These are phyloP conservation scores for Drosophila buzzatii DNA, from an alignment of 2,888 invertebrate genomes.

Conservation along the genomic window DNA sequence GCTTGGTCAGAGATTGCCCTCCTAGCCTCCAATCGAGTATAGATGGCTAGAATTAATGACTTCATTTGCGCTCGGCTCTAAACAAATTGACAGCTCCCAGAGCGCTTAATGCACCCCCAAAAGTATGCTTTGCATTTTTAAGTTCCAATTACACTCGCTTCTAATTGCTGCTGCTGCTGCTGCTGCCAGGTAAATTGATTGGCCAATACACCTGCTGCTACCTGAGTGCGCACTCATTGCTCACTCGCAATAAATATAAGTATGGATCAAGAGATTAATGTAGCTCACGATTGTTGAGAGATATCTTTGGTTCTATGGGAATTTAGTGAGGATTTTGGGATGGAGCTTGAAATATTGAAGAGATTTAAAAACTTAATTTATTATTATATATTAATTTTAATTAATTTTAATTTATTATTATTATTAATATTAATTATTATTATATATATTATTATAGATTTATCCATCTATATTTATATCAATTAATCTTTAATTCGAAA, in stretches of 20 bases:
- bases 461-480: too few species aligned
- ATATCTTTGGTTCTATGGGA: too few species aligned
- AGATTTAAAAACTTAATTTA: background rate
- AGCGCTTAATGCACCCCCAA: conserved; percentile 20
- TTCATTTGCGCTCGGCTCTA: conserved; percentile 41
- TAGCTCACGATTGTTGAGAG: background rate
- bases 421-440: too few species aligned
- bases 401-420: too few species aligned
- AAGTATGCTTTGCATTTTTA: conserved; percentile 42
- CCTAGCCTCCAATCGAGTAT: background rate
- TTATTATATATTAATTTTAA: too few species aligned
- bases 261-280: conserved; percentile 3
- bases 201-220: background rate
- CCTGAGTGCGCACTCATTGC: background rate
- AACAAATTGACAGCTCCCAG: conserved; percentile 51
- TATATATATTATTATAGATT: too few species aligned
- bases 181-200: background rate
- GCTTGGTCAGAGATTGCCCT: conserved; percentile 24
- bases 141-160: conserved; percentile 5
- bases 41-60: conserved; percentile 58
- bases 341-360: background rate
- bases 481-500: too few species aligned
- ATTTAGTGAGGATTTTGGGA: background rate
- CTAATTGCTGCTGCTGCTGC: conserved; percentile 4
- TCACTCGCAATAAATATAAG: background rate